These are phyloP conservation scores for Pandemis corylana DNA, from an alignment of 2,888 invertebrate genomes.

Conservation along the genomic window DNA sequence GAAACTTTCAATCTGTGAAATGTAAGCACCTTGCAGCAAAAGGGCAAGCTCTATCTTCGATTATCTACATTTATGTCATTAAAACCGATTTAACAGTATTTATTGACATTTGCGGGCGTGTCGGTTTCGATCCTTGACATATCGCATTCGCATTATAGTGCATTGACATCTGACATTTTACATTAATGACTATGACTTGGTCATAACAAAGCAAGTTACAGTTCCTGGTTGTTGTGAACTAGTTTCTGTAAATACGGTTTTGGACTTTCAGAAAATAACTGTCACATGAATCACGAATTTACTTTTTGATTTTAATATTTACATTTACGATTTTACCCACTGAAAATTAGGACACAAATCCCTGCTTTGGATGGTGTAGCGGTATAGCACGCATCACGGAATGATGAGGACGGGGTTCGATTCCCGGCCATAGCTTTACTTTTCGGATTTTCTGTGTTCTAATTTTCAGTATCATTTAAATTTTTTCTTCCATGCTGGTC, in stretches of 20 bases:
- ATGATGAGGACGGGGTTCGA: too few relatives aligned
- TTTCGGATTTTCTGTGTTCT: too few relatives aligned
- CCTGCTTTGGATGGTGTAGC: too few relatives aligned
- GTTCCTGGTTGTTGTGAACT: constrained; percentile 32
- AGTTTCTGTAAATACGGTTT: constrained; percentile 1
- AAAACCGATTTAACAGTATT: constrained; percentile 24
- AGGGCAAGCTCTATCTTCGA: neutral
- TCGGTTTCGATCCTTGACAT: constrained; percentile 55
- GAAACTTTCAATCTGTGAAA: neutral
- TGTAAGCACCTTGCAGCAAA: neutral
- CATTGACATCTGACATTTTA: constrained; percentile 53
- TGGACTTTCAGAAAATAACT: neutral
- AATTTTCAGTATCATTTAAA: too few relatives aligned
- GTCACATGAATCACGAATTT: too few relatives aligned
- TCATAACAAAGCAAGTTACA: constrained; percentile 25
- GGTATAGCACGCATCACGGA: too few relatives aligned
- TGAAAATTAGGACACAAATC: too few relatives aligned
- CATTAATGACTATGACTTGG: constrained; percentile 2
- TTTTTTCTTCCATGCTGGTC: too few relatives aligned
- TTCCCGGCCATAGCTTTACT: too few relatives aligned
- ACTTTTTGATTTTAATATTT: too few relatives aligned
- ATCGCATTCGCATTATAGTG: constrained; percentile 45
- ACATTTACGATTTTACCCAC: too few relatives aligned
- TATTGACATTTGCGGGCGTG: constrained; percentile 56
- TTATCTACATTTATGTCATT: neutral